phyloP scores from a whole-genome alignment of 2,113 vertebrate genomes.

The Micronycteris hirsuta region DNA sequence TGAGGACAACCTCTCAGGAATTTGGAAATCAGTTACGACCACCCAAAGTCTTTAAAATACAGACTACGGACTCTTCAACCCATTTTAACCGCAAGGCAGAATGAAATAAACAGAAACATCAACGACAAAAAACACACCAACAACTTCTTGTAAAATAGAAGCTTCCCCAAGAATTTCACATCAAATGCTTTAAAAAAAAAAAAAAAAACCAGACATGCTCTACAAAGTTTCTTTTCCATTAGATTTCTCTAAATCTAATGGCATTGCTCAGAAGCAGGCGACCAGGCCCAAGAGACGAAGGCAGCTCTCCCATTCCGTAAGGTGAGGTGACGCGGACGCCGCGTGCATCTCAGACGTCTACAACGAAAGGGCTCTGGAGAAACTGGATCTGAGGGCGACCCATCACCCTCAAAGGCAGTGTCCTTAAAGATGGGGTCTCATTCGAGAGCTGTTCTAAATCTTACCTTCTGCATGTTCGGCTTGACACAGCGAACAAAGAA shows the following conservation, averaged over 20 bases:
- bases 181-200: background rate
- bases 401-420: background rate
- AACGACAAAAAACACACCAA: background rate
- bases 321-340: background rate
- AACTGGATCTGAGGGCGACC: background rate
- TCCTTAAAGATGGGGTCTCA: background rate
- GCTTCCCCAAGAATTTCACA: background rate
- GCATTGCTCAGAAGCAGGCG: background rate
- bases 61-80: background rate
- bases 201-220: background rate
- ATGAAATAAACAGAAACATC: background rate
- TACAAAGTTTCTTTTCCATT: background rate
- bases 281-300: background rate
- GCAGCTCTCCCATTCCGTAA: background rate
- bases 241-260: background rate
- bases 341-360: background rate
- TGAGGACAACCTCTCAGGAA: background rate
- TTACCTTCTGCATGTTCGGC: slow-evolving; percentile 95
- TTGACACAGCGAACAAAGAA: slow-evolving; percentile 98
- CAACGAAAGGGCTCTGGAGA: background rate
- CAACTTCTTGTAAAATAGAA: background rate
- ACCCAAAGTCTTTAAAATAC: background rate
- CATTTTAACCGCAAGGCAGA: background rate
- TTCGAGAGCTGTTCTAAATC: slow-evolving; percentile 19
- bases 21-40: background rate